phyloP scores from a whole-genome alignment of 1,140 invertebrate species.

The Philopotamus ludificatus region DNA sequence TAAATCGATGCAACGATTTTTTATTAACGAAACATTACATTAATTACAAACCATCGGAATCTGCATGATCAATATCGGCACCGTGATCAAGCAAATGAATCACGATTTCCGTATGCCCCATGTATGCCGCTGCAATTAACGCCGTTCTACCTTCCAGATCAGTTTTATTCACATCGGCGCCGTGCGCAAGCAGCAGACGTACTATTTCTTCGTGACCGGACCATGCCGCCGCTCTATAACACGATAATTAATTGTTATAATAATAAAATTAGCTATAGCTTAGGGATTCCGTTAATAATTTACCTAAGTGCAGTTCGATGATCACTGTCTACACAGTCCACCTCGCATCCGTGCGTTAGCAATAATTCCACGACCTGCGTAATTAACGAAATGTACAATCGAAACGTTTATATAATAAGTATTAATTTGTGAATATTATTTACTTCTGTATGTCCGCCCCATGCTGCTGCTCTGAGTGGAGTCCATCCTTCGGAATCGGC shows the following conservation, averaged over 20 bases:
- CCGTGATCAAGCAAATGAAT: slow-evolving; percentile 79
- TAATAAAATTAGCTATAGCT: not conserved
- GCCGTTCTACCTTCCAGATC: slow-evolving; percentile 87
- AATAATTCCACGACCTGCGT: slow-evolving; percentile 77
- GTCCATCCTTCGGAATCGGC: slow-evolving; percentile 90
- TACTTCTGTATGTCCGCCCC: slow-evolving; percentile 89
- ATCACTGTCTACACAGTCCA: slow-evolving; percentile 78
- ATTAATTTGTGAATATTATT: slow-evolving; percentile 30
- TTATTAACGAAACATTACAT: not conserved
- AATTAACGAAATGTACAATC: slow-evolving; percentile 36
- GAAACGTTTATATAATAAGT: not conserved
- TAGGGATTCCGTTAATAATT: not conserved
- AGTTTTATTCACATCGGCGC: slow-evolving; percentile 76
- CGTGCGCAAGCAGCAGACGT: slow-evolving; percentile 62
- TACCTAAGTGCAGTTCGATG: slow-evolving; percentile 57
- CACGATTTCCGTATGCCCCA: slow-evolving; percentile 92
- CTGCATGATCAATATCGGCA: slow-evolving; percentile 83
- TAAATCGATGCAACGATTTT: not conserved
- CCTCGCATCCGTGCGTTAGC: slow-evolving; percentile 74
- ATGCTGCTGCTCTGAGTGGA: slow-evolving; percentile 81
- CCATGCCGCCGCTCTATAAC: slow-evolving; percentile 78
- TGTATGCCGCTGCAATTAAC: slow-evolving; percentile 84
- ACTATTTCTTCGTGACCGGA: slow-evolving; percentile 78
- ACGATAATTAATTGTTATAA: not conserved
- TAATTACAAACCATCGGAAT: slow-evolving; percentile 71